Conservation (phyloP, 2,797 vertebrate genomes). For the Ciconia nigra region DNA sequence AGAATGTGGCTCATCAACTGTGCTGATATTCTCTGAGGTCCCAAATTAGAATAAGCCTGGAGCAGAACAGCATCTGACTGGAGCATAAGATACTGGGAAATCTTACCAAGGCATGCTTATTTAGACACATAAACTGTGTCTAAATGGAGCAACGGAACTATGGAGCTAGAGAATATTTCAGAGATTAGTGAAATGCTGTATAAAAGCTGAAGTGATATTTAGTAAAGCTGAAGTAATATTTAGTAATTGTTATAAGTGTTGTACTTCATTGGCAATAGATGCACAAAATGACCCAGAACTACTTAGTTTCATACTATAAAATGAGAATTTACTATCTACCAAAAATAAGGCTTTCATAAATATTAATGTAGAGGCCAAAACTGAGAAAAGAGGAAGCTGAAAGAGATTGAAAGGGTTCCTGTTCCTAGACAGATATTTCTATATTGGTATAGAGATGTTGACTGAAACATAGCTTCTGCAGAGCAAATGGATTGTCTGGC, state of each 20-base stretch:
- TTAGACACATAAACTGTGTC: not conserved
- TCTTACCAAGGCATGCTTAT: not conserved
- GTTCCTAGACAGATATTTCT: not conserved
- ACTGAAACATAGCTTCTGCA: not conserved
- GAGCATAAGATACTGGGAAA: not conserved
- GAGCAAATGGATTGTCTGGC: not conserved
- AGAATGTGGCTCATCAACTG: not conserved
- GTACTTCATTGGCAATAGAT: not conserved
- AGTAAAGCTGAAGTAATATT: not conserved
- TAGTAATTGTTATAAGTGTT: not conserved
- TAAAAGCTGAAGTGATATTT: not conserved
- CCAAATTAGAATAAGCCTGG: not conserved
- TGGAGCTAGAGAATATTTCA: not conserved
- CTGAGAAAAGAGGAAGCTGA: not conserved
- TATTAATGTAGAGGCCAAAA: not conserved
- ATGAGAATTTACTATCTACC: not conserved
- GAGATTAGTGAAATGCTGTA: not conserved
- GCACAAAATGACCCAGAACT: not conserved
- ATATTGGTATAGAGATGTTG: not conserved
- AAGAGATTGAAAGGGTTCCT: not conserved
- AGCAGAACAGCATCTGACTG: not conserved
- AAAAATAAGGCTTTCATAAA: not conserved
- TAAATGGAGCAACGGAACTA: not conserved
- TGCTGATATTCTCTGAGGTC: not conserved
- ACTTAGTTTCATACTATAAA: not conserved